Base-by-base conservation (phyloP, 2,113 vertebrate genomes). In the Syngnathus scovelli region DNA sequence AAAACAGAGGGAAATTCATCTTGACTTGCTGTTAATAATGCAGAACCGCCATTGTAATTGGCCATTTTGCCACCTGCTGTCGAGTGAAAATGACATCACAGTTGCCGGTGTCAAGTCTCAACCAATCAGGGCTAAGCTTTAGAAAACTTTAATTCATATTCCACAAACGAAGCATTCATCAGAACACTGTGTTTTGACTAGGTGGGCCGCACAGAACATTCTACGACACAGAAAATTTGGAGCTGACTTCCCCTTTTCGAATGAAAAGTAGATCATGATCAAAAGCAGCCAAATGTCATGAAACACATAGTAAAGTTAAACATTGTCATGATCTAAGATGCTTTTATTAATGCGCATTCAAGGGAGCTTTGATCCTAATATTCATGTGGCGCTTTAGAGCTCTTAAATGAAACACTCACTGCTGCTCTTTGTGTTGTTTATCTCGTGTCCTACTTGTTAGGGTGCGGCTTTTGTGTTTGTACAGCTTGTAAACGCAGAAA, bases 321-420 rank as follows among this genome's bases (percentile, higher is more conserved):
- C 10, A 41, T 8, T 46, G 12, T 11, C 41, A 23, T 9, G 62
- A 68, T 21, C 1, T 49, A 36, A 76, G 62, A 37, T 66, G 15
- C 0, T 27, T 62, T 62, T 7, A 63, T 67, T 70, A 19, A 64
- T 67, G 68, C 67, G 65, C 23, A 2, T 27, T 27, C 27, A 27
- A 27, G 27, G 27, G 27, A 27, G 27, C 27, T 27, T 27, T 2
- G 27, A 63, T 77, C 52, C 44, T 63, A 23, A 27, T 37, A 59
- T 5, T 59, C 62, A 65, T 18, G n/a, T 5, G 51, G 13, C 21
- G 39, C 65, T 58, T 84, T 44, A 77, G 37, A 71, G 67, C 74
- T 69, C 74, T 78, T 54, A 56, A 16, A 7, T 11, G 6, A 15
- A 69, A 33, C 43, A 37, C 19, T 67, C 11, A 8, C 3, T 48